Evolutionary conservation across 2,113 vertebrate species (phyloP).

Genomic region (Sturnira hondurensis): DNA sequence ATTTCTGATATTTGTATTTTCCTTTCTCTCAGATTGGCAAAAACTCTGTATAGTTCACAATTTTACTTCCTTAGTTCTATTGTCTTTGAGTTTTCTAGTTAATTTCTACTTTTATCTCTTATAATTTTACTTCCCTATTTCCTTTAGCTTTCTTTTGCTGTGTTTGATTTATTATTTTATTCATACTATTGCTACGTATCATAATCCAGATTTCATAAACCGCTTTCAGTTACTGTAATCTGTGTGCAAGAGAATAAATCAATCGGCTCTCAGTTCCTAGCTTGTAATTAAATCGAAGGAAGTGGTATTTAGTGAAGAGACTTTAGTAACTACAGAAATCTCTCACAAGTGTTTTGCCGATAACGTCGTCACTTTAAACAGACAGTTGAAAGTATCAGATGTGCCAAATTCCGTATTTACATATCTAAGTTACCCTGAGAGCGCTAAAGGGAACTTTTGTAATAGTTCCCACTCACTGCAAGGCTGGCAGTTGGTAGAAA

Average conservation of each 20-base stretch:
- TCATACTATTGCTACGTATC: background rate
- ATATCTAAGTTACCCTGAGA: conserved; percentile 18
- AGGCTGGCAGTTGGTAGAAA: background rate
- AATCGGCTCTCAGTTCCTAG: background rate
- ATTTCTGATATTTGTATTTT: background rate
- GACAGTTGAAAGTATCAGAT: background rate
- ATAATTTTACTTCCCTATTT: background rate
- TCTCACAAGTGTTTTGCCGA: background rate
- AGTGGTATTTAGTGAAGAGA: background rate
- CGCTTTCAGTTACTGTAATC: background rate
- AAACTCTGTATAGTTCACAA: background rate
- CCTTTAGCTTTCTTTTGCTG: background rate
- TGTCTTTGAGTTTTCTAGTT: background rate
- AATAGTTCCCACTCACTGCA: background rate
- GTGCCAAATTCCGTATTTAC: background rate
- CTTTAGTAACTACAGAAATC: background rate
- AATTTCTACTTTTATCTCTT: background rate
- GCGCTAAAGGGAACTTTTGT: background rate
- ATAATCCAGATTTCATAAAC: background rate
- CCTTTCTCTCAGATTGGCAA: background rate
- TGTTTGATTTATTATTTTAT: background rate
- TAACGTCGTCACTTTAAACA: background rate
- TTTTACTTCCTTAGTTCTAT: background rate
- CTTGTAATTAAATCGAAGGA: background rate
- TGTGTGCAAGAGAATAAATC: background rate